phyloP scores from a whole-genome alignment of 2,888 invertebrate genomes.

The Drepana falcataria region DNA sequence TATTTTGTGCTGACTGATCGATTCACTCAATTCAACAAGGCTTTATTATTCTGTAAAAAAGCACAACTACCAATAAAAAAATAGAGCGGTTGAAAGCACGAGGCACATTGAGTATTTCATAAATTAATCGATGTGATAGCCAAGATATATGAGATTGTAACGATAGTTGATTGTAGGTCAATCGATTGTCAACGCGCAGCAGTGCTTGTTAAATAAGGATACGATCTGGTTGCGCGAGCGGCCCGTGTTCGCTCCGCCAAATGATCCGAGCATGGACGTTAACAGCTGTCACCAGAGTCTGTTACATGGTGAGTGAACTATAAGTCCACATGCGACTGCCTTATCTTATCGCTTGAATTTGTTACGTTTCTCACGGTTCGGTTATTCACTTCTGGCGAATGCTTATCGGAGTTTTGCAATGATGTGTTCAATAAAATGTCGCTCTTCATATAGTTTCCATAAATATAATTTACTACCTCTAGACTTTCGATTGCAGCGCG shows the following conservation, averaged over 20 bases:
- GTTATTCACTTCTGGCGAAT: constrained; percentile 2
- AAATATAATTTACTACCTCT: no score
- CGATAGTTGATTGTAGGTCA: constrained; percentile 50
- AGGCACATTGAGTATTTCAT: no score
- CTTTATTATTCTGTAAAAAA: no score
- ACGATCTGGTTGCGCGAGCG: constrained; percentile 72
- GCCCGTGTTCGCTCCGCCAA: constrained; percentile 61
- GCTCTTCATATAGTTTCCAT: no score
- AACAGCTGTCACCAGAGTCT: constrained; percentile 70
- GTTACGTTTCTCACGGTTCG: constrained; percentile 36
- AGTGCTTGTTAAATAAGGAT: constrained; percentile 74
- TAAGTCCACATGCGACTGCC: constrained; percentile 9
- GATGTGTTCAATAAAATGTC: neutral
- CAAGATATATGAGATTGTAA: neutral
- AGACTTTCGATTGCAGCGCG: no score
- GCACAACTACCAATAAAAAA: no score
- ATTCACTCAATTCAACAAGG: no score
- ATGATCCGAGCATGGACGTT: constrained; percentile 55
- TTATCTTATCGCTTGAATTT: constrained; percentile 20
- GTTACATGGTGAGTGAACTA: constrained; percentile 57
- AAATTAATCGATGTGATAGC: neutral
- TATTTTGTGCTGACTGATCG: no score
- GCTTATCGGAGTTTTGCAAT: neutral
- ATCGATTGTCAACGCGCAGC: constrained; percentile 72
- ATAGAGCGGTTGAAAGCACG: no score